A percentile compares a stretch with the other conserved stretches of the same genome.
Conservation (phyloP, 2,797 vertebrate genomes). For the Aldrovandia affinis region DNA sequence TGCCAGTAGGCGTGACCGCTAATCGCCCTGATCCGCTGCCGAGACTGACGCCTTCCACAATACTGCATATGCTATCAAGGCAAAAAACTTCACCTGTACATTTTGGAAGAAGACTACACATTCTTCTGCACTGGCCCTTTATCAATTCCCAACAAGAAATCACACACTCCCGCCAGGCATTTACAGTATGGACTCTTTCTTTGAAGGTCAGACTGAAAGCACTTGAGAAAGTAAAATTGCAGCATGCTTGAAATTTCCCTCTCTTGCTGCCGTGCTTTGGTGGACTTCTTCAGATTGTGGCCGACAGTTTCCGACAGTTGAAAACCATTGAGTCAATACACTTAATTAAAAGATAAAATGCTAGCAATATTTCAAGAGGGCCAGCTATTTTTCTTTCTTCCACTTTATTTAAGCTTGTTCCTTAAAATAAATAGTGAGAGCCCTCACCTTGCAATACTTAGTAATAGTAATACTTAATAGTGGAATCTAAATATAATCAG, state of each 20-base stretch:
- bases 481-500: neutral
- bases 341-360: conserved; percentile 4
- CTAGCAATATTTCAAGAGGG: neutral
- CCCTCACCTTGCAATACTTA: neutral
- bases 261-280: neutral
- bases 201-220: neutral
- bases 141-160: neutral
- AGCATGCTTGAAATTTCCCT: neutral
- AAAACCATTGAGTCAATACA: neutral
- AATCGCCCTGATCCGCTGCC: too few species aligned
- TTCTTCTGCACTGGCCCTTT: neutral
- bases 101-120: too few species aligned
- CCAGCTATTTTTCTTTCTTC: neutral
- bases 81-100: too few species aligned
- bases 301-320: neutral
- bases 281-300: neutral
- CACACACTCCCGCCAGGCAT: neutral
- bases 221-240: neutral
- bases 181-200: neutral
- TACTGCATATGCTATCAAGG: too few species aligned
- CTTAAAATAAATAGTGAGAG: neutral
- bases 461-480: neutral
- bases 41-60: too few species aligned
- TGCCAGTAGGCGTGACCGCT: too few species aligned
- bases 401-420: neutral